Evolutionary conservation across 2,797 vertebrate species (phyloP), one percentile per base, ranked within the genome.

Genomic region (Manis crassicaudata): DNA sequence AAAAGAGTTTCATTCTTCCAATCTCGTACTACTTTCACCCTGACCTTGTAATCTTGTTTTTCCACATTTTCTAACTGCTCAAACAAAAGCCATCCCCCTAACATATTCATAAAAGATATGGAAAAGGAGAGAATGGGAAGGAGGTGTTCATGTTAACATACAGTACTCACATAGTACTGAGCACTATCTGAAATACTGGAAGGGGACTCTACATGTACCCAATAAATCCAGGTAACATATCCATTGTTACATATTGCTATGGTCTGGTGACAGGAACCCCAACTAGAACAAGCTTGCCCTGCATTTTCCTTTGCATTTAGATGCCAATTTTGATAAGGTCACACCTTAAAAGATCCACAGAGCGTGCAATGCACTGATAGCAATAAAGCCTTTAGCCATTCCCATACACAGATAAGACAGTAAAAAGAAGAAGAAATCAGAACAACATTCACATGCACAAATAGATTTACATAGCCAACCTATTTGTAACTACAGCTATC

Each of bases 261-360:
- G 97, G 97, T 98, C 97, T 98, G 94, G 90, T 97, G 97, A 98
- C 98, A 97, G 96, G 97, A 98, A 98, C 93, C 96, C 97, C 95
- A 98, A 96, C 98, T 97, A 98, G 98, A 98, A 98, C 20, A 63
- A 98, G 98, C 98, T 97, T 98, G 98, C 95, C 97, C 98, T 93
- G 96, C 94, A 96, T 98, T 98, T 95, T 97, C 97, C 97, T 98
- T 95, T 65, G 96, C 97, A 97, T 98, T 98, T 98, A 98, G 98
- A 98, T 98, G 97, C 96, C 97, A 98, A 95, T 54, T 95, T 98
- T 97, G 98, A 98, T 98, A 98, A 98, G 97, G 98, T 98, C 98
- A 98, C 98, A n/a, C 98, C 98, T 98, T 98, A 97, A 96, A 97
- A 98, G 97, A 98, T 97, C 98, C 97, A 97, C 96, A 96, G 62